A percentile compares a stretch with the other conserved stretches of the same genome.
phyloP scores from a whole-genome alignment of 1,140 invertebrate genomes.

The Oncopeltus fasciatus region DNA sequence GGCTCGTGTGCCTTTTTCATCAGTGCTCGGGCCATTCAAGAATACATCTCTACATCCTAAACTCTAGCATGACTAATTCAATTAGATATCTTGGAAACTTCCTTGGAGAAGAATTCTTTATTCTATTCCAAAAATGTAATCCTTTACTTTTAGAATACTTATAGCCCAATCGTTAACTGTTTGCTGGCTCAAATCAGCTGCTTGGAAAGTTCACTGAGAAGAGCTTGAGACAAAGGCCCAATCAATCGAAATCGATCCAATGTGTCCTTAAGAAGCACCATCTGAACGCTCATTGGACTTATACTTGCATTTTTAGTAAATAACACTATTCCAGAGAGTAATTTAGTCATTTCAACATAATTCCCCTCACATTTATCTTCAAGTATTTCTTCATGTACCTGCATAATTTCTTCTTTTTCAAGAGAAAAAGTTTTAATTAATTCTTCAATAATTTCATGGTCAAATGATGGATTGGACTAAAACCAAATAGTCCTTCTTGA shows the following conservation, averaged over 20 bases:
- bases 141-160: slow-evolving; percentile 20
- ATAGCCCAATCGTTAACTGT: not conserved
- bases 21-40: too few relatives aligned
- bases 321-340: too few relatives aligned
- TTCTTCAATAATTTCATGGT: slow-evolving; percentile 43
- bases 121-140: slow-evolving; percentile 40
- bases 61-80: too few relatives aligned
- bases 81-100: slow-evolving; percentile 51
- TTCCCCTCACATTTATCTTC: slow-evolving; percentile 1
- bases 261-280: slow-evolving; percentile 47
- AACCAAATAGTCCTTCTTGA: slow-evolving; percentile 51
- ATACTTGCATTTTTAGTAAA: too few relatives aligned
- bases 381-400: not conserved
- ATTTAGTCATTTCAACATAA: too few relatives aligned
- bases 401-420: slow-evolving; percentile 8
- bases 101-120: slow-evolving; percentile 40
- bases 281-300: too few relatives aligned
- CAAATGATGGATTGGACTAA: slow-evolving; percentile 72
- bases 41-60: too few relatives aligned
- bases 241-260: slow-evolving; percentile 67
- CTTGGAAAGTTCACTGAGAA: slow-evolving; percentile 42
- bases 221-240: slow-evolving; percentile 55
- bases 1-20: too few relatives aligned
- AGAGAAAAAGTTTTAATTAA: slow-evolving; percentile 43
- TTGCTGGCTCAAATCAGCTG: slow-evolving; percentile 1